phyloP scores from a whole-genome alignment of 2,113 vertebrate species.

The Coturnix japonica region DNA sequence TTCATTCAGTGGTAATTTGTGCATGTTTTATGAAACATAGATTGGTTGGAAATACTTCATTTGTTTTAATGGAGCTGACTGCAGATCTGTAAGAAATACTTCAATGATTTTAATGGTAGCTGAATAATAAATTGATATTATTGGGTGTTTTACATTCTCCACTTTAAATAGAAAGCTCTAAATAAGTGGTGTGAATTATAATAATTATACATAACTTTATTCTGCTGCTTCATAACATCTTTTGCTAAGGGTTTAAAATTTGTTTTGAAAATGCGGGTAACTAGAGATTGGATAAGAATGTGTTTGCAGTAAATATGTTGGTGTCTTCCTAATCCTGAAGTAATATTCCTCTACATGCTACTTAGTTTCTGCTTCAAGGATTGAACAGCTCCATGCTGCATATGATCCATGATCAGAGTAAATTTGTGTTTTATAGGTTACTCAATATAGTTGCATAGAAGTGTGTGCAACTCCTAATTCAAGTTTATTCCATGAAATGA shows the following conservation, averaged over 20 bases:
- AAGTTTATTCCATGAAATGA: neutral
- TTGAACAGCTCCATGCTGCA: neutral
- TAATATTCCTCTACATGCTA: neutral
- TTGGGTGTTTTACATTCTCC: neutral
- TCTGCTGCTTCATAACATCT: neutral
- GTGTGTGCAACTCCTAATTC: neutral
- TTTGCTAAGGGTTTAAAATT: neutral
- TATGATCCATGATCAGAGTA: neutral
- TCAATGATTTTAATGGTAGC: neutral
- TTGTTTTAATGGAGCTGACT: neutral
- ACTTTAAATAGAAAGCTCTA: neutral
- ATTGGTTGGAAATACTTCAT: neutral
- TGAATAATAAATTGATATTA: conserved; percentile 26
- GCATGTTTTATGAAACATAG: neutral
- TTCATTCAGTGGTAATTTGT: neutral
- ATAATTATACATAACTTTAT: neutral
- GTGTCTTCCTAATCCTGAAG: neutral
- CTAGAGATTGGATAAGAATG: neutral
- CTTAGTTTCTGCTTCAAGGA: neutral
- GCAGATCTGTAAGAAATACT: conserved; percentile 5
- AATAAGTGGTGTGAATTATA: neutral
- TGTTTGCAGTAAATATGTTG: neutral
- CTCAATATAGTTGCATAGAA: neutral
- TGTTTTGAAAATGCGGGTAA: neutral
- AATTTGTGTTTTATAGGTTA: neutral